Percentiles rank a stretch among this genome's conserved stretches.
Evolutionary conservation across 2,113 vertebrate genomes (phyloP).

Genomic region (Poicephalus gulielmi): DNA sequence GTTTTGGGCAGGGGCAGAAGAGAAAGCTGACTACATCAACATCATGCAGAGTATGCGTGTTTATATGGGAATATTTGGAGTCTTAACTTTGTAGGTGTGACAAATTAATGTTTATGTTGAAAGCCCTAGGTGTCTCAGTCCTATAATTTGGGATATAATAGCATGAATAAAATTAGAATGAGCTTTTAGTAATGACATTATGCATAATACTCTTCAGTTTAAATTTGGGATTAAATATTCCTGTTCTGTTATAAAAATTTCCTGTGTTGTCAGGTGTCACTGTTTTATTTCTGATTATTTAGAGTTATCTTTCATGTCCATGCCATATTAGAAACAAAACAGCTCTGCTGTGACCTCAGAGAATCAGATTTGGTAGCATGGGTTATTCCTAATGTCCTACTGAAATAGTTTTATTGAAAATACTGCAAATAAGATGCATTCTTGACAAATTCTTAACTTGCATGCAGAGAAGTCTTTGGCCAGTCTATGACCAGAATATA

Average conservation of each 20-base stretch:
- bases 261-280: not conserved
- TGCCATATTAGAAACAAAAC: not conserved
- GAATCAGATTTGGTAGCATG: not conserved
- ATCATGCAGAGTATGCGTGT: not conserved
- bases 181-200: not conserved
- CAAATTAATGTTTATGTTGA: not conserved
- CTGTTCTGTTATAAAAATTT: not conserved
- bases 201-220: not conserved
- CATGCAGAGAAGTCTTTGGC: not conserved
- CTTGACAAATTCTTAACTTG: not conserved
- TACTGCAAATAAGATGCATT: not conserved
- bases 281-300: not conserved
- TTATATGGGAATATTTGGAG: slow-evolving; percentile 12
- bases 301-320: not conserved
- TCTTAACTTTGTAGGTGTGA: not conserved
- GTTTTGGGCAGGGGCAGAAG: slow-evolving; percentile 1
- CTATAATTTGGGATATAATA: not conserved
- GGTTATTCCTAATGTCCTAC: not conserved
- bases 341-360: not conserved
- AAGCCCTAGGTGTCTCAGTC: not conserved
- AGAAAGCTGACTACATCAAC: not conserved
- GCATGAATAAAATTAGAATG: not conserved
- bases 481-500: not conserved
- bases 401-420: not conserved
- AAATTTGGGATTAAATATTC: not conserved